A percentile compares a stretch with the other conserved stretches of the same genome.
Evolutionary conservation across 2,888 invertebrate species (phyloP).

Genomic region (Octonoba sinensis): DNA sequence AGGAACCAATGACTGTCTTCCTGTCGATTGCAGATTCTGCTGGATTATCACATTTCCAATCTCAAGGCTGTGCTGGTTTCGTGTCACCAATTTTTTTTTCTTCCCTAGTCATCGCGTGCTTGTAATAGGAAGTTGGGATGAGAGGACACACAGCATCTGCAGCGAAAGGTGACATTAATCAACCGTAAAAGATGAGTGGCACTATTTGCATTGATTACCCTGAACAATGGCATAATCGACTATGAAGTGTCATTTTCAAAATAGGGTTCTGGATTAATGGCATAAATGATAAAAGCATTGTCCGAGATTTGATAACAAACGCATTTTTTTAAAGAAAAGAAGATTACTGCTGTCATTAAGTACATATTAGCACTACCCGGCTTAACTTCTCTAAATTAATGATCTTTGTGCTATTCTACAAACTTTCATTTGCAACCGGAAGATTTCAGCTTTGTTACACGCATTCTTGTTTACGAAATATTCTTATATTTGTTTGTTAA

Average conservation of each 20-base stretch:
- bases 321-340: no score
- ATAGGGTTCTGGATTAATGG: no score
- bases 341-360: no score
- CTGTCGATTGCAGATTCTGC: slow-evolving; percentile 45
- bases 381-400: no score
- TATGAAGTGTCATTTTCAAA: slow-evolving; percentile 7
- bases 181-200: slow-evolving; percentile 47
- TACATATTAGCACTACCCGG: no score
- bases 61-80: slow-evolving; percentile 33
- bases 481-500: no score
- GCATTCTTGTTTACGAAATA: no score
- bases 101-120: slow-evolving; percentile 39
- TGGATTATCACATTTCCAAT: slow-evolving; percentile 43
- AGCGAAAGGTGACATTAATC: slow-evolving; percentile 48
- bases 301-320: background rate
- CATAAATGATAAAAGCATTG: background rate
- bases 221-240: slow-evolving; percentile 15
- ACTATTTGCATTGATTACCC: slow-evolving; percentile 55
- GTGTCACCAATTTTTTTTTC: slow-evolving; percentile 21
- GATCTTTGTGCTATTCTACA: no score
- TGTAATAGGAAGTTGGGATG: slow-evolving; percentile 57
- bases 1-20: slow-evolving; percentile 52
- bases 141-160: slow-evolving; percentile 38
- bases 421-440: no score
- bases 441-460: no score